A percentile compares a stretch with the other conserved stretches of the same genome.
Conservation (phyloP, 2,113 vertebrate species). For the Ia io region DNA sequence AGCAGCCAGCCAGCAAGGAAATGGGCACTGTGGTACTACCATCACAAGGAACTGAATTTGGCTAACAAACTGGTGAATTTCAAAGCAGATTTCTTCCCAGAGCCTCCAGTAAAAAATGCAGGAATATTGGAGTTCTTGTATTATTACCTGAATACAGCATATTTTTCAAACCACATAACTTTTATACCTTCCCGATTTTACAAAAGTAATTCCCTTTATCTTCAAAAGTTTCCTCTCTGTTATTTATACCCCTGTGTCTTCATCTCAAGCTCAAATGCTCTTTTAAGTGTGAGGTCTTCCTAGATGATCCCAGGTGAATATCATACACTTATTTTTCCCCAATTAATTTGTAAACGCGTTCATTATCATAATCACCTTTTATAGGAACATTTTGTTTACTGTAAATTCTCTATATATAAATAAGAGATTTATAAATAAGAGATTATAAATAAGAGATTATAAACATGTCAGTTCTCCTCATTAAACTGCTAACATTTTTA, state of each 20-base stretch:
- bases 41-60: neutral
- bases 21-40: too few species aligned
- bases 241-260: neutral
- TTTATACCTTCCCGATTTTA: neutral
- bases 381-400: neutral
- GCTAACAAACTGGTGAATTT: neutral
- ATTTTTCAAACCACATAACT: neutral
- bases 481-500: neutral
- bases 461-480: neutral
- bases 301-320: neutral
- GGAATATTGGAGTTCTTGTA: neutral
- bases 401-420: too few species aligned
- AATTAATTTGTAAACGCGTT: neutral
- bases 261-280: neutral
- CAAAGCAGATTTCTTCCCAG: neutral
- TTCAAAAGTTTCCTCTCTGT: neutral
- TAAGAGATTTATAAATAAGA: too few species aligned
- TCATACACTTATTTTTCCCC: neutral
- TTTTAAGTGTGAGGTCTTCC: neutral
- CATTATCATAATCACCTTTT: neutral
- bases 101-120: neutral
- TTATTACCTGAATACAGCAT: neutral
- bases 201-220: neutral
- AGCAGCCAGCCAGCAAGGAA: neutral
- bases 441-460: too few species aligned